Evolutionary conservation across 2,797 vertebrate genomes (phyloP).

Genomic region (Falco columbarius): DNA sequence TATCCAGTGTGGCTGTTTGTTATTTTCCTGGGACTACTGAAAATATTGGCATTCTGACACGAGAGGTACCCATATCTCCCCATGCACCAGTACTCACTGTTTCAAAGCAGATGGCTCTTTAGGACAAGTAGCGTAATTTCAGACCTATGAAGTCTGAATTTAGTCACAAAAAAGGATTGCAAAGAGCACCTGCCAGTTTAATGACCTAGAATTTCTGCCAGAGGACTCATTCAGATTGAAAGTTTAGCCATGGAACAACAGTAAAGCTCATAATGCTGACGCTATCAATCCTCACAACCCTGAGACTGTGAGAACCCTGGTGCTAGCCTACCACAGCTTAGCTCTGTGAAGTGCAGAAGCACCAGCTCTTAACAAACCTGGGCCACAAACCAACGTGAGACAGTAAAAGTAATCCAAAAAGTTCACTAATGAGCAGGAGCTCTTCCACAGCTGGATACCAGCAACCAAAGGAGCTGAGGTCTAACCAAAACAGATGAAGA

Average conservation of each 20-base stretch:
- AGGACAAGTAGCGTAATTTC: not conserved
- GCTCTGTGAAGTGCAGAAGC: not conserved
- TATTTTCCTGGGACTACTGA: not conserved
- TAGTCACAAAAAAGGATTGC: slow-evolving; percentile 20
- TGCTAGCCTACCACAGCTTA: not conserved
- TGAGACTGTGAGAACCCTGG: not conserved
- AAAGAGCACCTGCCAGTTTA: not conserved
- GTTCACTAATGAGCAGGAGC: not conserved
- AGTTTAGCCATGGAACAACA: not conserved
- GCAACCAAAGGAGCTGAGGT: not conserved
- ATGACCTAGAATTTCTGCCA: slow-evolving; percentile 43
- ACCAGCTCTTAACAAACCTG: not conserved
- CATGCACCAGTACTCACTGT: not conserved
- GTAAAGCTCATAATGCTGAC: not conserved
- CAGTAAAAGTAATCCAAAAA: not conserved
- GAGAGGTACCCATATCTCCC: not conserved
- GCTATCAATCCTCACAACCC: not conserved
- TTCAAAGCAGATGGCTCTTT: slow-evolving; percentile 11
- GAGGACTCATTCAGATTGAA: slow-evolving; percentile 34
- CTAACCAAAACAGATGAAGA: not conserved
- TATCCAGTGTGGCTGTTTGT: not conserved
- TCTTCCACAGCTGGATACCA: not conserved
- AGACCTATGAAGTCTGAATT: not conserved
- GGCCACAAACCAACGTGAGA: not conserved
- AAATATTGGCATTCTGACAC: not conserved